Evolutionary conservation across 1,140 invertebrate species (phyloP), one percentile per base, ranked within the genome.

Genomic region (Halyomorpha halys): DNA sequence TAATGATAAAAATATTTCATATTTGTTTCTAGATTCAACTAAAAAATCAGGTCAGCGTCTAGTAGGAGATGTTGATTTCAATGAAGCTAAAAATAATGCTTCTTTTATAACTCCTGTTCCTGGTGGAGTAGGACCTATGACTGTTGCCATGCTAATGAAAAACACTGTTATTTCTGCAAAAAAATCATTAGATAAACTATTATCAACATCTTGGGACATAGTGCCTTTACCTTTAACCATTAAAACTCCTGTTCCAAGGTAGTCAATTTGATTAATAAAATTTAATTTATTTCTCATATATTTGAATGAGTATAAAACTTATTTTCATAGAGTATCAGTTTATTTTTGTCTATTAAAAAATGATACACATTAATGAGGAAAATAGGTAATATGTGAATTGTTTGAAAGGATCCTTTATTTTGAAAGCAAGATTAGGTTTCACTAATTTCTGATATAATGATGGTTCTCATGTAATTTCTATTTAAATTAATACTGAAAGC

Each of bases 91-190:
- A 59, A 76, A 84, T 65, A 83, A 91, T 56, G 94, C 94, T 11
- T 84, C 85, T 2, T 87, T 84, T 71, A 94, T 99, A 63, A 99
- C 97, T 25, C 97, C 97, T 2, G 97, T 99, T 19, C 97, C 97
- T 14, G 94, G 95, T 30, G 96, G 97, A 66, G 96, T 99, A 62
- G 96, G 96, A 0, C 95, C 95, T 11, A 97, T 98, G 92, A 98
- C 95, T 0, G 95, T 98, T 21, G 93, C 94, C 14, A 98, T 98
- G 95, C 77, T 98, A 11, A 91, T 99, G 83, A 85, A 86, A 70
- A 99, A 99, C 74, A 98, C 95, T 0, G 88, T 97, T 6, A 78
- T 86, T 63, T 87, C 91, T 27, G 93, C 94, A 25, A 73, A 82
- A 72, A 78, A 80, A 66, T 74, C 82, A 34, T 79, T 80, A n/a